These are phyloP conservation scores for Phalacrocorax pelagicus DNA, from an alignment of 2,113 vertebrate genomes.

Conservation along the genomic window DNA sequence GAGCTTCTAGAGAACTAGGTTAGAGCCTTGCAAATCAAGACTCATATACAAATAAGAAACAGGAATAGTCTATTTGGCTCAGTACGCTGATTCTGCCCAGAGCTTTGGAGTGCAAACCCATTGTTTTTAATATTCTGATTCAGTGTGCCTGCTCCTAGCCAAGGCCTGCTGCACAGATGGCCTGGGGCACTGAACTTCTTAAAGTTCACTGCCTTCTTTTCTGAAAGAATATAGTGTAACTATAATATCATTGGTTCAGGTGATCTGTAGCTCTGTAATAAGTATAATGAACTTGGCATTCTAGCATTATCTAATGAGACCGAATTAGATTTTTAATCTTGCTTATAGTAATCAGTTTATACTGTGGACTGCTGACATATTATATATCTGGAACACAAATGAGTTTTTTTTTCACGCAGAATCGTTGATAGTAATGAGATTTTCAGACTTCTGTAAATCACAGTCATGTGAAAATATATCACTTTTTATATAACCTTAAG, in stretches of 20 bases:
- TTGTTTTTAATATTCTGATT: not conserved
- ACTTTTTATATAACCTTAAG: not conserved
- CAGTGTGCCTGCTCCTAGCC: not conserved
- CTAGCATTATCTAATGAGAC: not conserved
- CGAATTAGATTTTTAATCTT: not conserved
- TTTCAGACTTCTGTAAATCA: not conserved
- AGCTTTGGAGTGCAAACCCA: not conserved
- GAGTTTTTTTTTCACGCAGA: not conserved
- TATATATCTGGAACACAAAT: not conserved
- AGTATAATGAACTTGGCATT: not conserved
- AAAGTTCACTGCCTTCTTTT: not conserved
- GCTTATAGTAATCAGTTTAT: not conserved
- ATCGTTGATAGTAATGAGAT: not conserved
- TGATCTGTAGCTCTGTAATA: not conserved
- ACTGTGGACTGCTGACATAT: not conserved
- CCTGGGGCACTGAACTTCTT: not conserved
- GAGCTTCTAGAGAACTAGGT: not conserved
- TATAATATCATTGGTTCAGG: not conserved
- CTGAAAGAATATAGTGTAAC: not conserved
- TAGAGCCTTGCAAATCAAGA: not conserved
- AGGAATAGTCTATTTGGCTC: not conserved
- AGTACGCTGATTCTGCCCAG: not conserved
- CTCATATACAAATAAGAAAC: not conserved
- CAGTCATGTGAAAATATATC: not conserved
- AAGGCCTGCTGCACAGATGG: not conserved